Percentiles rank a stretch among this genome's conserved stretches.
Conservation (phyloP, 2,888 invertebrate species). For the Drosophila fulvimacula region DNA sequence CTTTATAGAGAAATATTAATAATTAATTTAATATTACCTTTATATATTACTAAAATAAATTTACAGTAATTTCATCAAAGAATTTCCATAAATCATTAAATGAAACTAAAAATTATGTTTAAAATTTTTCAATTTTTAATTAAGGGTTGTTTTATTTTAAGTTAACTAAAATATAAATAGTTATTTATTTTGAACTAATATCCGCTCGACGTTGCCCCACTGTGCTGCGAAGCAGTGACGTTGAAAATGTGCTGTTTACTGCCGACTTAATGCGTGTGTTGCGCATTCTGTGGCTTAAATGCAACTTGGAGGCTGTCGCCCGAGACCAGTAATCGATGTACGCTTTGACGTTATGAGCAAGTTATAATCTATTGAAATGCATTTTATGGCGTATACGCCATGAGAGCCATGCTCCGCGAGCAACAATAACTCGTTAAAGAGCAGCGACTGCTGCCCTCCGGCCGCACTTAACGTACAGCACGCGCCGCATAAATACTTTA, state of each 20-base stretch:
- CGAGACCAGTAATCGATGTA: conserved; percentile 59
- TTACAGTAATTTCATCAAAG: no score
- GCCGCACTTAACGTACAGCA: conserved; percentile 69
- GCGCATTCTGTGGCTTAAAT: conserved; percentile 57
- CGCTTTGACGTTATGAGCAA: conserved; percentile 61
- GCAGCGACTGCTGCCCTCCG: conserved; percentile 24
- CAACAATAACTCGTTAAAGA: conserved; percentile 31
- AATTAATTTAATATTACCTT: no score
- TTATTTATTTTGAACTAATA: no score
- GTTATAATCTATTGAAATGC: conserved; percentile 77
- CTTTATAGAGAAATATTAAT: no score
- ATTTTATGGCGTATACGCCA: conserved; percentile 70
- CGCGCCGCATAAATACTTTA: conserved; percentile 63
- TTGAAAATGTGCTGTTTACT: conserved; percentile 70
- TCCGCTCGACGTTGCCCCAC: conserved; percentile 23
- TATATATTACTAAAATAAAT: no score
- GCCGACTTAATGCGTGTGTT: conserved; percentile 59
- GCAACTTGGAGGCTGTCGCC: conserved; percentile 44
- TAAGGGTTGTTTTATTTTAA: no score
- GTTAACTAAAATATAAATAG: no score
- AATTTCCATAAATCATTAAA: no score
- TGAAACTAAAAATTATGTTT: no score
- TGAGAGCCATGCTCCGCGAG: conserved; percentile 13
- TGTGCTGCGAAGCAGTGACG: conserved; percentile 38
- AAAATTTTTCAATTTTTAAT: no score